phyloP scores from a whole-genome alignment of 1,140 invertebrate species.

The Brachionus manjavacas region DNA sequence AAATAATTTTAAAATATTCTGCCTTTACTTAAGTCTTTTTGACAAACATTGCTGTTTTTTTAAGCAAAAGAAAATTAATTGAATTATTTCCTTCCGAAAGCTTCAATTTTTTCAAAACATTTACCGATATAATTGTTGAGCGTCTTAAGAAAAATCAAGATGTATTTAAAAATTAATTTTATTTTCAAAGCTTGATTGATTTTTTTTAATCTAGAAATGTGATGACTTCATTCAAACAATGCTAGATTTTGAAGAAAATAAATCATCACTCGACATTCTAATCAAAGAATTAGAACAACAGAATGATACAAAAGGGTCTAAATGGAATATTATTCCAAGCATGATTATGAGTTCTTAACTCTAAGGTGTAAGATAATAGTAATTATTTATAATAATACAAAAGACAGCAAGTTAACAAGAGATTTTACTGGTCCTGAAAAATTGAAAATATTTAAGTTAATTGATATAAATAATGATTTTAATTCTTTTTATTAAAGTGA shows the following conservation, averaged over 20 bases:
- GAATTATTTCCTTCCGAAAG: neutral
- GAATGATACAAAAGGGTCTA: neutral
- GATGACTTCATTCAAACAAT: neutral
- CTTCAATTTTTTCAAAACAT: neutral
- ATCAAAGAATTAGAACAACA: neutral
- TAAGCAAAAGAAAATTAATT: neutral
- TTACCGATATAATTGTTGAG: neutral
- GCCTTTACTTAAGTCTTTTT: neutral
- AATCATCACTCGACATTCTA: neutral
- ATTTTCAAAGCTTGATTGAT: neutral
- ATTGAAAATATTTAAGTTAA: neutral
- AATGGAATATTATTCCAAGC: too few relatives aligned
- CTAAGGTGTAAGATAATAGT: too few relatives aligned
- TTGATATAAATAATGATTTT: neutral
- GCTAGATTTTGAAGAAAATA: neutral
- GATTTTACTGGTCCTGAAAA: neutral
- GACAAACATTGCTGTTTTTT: neutral
- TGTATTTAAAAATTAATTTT: neutral
- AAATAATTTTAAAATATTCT: constrained; percentile 56
- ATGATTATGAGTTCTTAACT: too few relatives aligned
- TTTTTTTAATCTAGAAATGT: neutral
- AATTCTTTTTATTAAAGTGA: neutral
- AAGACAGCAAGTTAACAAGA: neutral
- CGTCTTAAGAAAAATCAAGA: neutral
- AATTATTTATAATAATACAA: neutral